Evolutionary conservation across 2,888 invertebrate species (phyloP), one percentile per base, ranked within the genome.

Genomic region (Halictus quadricinctus): DNA sequence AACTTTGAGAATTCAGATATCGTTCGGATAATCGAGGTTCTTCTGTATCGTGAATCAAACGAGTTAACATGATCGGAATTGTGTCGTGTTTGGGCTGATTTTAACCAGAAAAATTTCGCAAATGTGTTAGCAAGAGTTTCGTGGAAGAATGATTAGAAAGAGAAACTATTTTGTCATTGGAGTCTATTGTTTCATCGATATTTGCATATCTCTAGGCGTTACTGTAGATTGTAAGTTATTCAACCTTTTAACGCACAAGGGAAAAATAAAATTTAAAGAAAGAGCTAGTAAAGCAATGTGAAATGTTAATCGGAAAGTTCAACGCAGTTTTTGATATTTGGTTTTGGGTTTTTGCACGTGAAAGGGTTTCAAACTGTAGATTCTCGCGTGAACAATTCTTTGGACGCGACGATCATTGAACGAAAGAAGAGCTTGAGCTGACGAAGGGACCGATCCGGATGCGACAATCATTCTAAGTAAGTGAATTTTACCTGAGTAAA

Each of bases 401-500:
- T 43, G 13, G 6, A 1, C 21, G n/a, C n/a, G 69, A 36, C 15
- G 10, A 43, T n/a, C n/a, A 1, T 70, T n/a, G 43, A 12, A 43
- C 6, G 18, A 70, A 41, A n/a, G 43, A 43, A 41, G 58, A 58
- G 58, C n/a, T 58, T 66, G 21, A 41, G 70, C 43, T n/a, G 70
- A 43, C n/a, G 70, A 43, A 41, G 64, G 21, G 21, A n/a, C n/a
- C 5, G 70, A 0, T 70, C 70, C 70, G n/a, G 70, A 43, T 21
- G 2, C 43, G 12, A 43, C 41, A 43, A 41, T 70, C 13, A 41
- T 70, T 29, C 25, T 46, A 46, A 76, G 60, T 60, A 73, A 41
- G 69, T 43, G 54, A 78, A 73, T n/a, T 72, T 72, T 92, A 96
- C 96, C 95, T 97, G 99, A 91, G 97, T 96, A 95, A 99, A 99